Base-by-base conservation (phyloP, 30 jellyfish, hydroid and myxozoan species). In the Euphysa ruthae region DNA sequence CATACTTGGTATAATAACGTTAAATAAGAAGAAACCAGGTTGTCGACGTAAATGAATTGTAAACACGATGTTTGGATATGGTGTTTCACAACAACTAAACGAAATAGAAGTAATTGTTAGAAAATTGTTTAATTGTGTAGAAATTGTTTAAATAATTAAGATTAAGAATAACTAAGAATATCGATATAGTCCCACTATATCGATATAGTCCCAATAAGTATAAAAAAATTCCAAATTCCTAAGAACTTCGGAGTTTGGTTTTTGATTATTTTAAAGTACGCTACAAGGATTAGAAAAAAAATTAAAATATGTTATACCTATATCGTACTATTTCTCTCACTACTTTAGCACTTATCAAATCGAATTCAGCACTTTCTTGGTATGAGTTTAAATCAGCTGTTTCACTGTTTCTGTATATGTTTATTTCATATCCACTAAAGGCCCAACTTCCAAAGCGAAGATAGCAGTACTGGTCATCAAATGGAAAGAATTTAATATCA, bases 371-470 rank as follows among this genome's bases (percentile, higher is more conserved):
- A 61, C 97, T 87, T 23, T 32, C 60, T 60, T 66, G 60, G 43
- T 87, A 87, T 21, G 73, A 71, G 3, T 46, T 27, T 19, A 69
- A 24, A 58, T 87, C 97, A 27, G 92, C 73, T 3, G 76, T 34
- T 6, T 61, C 82, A 14, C 77, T 38, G 24, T 18, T 51, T 19
- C 58, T 68, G 19, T 85, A 72, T 1, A 87, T 19, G 58, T 87
- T 73, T 43, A 87, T 25, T 26, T 79, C 81, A 16, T 79, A 61
- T 1, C 85, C 91, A 24, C 50, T 38, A 56, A 63, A 80, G 14
- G 97, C 74, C 97, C 97, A 87, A 13, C 95, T 82, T 21, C 97
- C 97, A 30, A 87, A 87, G 6, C 75, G 83, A 49, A 87, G 55
- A 4, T 35, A 32, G 51, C 97, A 87, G 10, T 23, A 19, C 35